A percentile compares a stretch with the other conserved stretches of the same genome.
phyloP scores from a whole-genome alignment of 2,797 vertebrate species.

The Ciconia nigra region DNA sequence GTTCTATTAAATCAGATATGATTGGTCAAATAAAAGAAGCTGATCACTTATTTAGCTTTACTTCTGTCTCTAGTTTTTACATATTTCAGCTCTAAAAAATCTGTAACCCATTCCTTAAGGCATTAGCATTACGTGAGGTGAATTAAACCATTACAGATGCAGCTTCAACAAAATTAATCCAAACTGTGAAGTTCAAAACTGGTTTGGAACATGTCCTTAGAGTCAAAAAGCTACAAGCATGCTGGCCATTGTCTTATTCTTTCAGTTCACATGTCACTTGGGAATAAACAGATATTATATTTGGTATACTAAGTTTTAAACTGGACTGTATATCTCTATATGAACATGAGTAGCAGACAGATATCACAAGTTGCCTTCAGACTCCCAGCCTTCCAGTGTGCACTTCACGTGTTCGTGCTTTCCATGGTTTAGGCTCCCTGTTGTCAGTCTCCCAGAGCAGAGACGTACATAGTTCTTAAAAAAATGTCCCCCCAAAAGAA shows the following conservation, averaged over 20 bases:
- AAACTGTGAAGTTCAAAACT: background rate
- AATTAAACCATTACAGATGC: background rate
- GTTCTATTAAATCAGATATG: background rate
- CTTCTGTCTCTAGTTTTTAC: background rate
- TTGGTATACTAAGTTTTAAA: background rate
- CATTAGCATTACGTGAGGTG: background rate
- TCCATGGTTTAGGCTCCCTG: background rate
- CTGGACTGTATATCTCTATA: background rate
- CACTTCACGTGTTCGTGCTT: accelerated
- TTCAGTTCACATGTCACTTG: background rate
- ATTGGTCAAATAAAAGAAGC: background rate
- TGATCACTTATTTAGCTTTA: background rate
- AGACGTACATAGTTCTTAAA: background rate
- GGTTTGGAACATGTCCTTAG: background rate
- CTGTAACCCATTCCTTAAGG: background rate
- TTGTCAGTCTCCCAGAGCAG: background rate
- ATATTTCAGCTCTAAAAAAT: background rate
- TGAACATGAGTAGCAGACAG: background rate
- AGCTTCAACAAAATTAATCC: background rate
- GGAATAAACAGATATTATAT: background rate
- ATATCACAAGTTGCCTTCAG: background rate
- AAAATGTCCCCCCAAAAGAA: background rate
- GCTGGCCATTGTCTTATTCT: background rate
- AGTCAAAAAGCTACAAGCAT: background rate
- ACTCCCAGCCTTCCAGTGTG: background rate